Percentiles rank a stretch among this genome's conserved stretches.
Conservation (phyloP, 2,113 vertebrate species). For the Mastomys natalensis region DNA sequence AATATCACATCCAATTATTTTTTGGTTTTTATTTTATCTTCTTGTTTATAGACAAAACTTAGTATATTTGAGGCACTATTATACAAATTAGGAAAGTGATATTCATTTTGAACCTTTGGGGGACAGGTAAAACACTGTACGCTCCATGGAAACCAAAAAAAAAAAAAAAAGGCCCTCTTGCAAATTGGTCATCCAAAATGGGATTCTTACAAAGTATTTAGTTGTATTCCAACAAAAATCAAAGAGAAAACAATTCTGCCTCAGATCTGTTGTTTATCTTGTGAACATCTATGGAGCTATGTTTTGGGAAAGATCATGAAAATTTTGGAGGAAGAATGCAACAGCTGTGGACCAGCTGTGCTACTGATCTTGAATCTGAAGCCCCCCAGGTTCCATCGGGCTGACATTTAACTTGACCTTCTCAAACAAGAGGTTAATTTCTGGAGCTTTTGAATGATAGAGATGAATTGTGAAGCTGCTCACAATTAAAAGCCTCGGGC, state of each 20-base stretch:
- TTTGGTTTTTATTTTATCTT: too few species aligned
- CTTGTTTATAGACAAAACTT: too few species aligned
- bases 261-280: slow-evolving; percentile 44
- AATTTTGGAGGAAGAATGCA: slow-evolving; percentile 30
- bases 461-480: not conserved
- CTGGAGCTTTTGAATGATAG: not conserved
- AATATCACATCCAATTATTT: not conserved
- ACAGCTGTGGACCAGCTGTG: slow-evolving; percentile 71
- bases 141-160: not conserved
- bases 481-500: slow-evolving; percentile 44
- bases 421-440: slow-evolving; percentile 42
- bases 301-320: slow-evolving; percentile 29
- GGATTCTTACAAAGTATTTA: not conserved
- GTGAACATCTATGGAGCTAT: not conserved
- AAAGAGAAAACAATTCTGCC: slow-evolving; percentile 6
- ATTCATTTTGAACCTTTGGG: slow-evolving; percentile 4
- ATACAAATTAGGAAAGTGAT: not conserved
- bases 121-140: not conserved
- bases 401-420: slow-evolving; percentile 48
- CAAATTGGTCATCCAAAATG: too few species aligned
- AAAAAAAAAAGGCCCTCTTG: not conserved
- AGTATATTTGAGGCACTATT: too few species aligned
- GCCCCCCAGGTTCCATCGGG: slow-evolving; percentile 22
- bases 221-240: not conserved
- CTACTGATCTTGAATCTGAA: slow-evolving; percentile 29